phyloP scores from a whole-genome alignment of 2,113 vertebrate species.

The Pelecanus crispus region DNA sequence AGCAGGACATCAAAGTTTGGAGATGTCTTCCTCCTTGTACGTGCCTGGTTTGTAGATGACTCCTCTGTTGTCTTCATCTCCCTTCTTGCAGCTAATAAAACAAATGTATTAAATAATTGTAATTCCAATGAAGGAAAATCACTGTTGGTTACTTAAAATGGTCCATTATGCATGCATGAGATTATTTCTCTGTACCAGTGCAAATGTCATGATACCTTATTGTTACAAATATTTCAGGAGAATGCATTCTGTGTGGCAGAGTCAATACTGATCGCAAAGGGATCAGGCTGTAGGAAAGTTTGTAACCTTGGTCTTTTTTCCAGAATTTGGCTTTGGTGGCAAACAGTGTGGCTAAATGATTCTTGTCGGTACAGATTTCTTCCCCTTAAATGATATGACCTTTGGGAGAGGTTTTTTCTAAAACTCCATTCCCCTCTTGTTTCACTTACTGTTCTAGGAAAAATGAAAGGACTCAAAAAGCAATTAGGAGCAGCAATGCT shows the following conservation, averaged over 20 bases:
- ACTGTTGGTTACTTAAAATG: background rate
- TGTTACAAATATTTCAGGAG: background rate
- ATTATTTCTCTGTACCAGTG: background rate
- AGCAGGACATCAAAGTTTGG: constrained; percentile 69
- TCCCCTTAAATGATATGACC: background rate
- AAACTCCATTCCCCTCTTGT: background rate
- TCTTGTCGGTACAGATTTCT: background rate
- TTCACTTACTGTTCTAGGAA: background rate
- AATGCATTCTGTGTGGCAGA: background rate
- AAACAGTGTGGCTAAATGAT: background rate
- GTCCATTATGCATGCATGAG: background rate
- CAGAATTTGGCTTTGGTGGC: background rate
- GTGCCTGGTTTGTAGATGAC: constrained; percentile 68
- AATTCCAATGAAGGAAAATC: background rate
- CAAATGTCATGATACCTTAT: background rate
- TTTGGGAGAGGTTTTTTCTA: background rate
- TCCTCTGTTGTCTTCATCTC: constrained; percentile 56
- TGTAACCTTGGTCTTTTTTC: background rate
- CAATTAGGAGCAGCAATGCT: background rate
- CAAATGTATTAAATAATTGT: background rate
- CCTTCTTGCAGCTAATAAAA: constrained; percentile 56
- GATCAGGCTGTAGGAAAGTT: background rate
- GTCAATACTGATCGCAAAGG: background rate
- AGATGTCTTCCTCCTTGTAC: constrained; percentile 69
- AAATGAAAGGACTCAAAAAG: background rate